phyloP scores from a whole-genome alignment of 1,140 invertebrate species.

The Plectrocnemia conspersa region DNA sequence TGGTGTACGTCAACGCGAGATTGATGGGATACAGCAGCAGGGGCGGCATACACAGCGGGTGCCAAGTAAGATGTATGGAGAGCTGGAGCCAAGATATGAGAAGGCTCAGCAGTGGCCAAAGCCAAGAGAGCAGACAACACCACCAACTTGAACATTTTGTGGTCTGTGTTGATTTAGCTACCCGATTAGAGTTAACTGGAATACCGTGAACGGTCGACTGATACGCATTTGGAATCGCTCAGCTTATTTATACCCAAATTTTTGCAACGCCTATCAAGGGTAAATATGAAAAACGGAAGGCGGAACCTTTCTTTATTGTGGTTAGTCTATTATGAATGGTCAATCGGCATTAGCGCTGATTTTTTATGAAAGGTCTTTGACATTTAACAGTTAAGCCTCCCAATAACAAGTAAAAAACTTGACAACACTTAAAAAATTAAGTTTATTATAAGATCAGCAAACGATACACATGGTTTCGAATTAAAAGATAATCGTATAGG shows the following conservation, averaged over 20 bases:
- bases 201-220: slow-evolving; percentile 19
- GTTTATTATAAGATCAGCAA: no score
- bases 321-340: no score
- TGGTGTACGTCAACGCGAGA: slow-evolving; percentile 42
- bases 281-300: no score
- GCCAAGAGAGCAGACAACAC: slow-evolving; percentile 49
- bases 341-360: no score
- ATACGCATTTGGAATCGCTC: slow-evolving; percentile 12
- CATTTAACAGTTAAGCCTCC: no score
- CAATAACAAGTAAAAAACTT: no score
- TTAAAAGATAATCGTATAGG: no score
- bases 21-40: slow-evolving; percentile 43
- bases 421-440: no score
- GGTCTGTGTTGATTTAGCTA: slow-evolving; percentile 47
- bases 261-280: no score
- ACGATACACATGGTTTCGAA: no score
- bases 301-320: no score
- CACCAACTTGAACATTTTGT: slow-evolving; percentile 54
- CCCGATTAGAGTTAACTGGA: slow-evolving; percentile 19
- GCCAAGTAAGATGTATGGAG: slow-evolving; percentile 34
- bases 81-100: slow-evolving; percentile 16
- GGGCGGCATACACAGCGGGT: slow-evolving; percentile 32
- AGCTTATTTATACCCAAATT: slow-evolving; percentile 34
- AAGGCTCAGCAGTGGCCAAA: slow-evolving; percentile 27
- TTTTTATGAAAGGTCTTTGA: no score